Percentiles rank a stretch among this genome's conserved stretches.
phyloP scores from a whole-genome alignment of 1,140 invertebrate species.

The Drosophila sp. region DNA sequence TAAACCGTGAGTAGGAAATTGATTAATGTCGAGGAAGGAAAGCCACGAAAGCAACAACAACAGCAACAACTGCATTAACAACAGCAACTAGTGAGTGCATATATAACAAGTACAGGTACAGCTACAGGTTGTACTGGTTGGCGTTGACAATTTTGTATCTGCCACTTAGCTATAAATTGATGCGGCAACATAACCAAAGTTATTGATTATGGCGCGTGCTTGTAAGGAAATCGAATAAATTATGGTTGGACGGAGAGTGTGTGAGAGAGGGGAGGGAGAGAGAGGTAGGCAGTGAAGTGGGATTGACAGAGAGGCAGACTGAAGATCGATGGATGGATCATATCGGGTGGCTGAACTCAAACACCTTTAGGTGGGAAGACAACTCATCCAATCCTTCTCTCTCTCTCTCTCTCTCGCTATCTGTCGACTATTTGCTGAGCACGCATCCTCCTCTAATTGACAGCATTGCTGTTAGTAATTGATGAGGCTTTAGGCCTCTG shows the following conservation, averaged over 20 bases:
- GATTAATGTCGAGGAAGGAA: conserved; percentile 12
- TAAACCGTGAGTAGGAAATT: conserved; percentile 28
- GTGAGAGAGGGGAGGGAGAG: not conserved
- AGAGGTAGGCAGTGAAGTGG: not conserved
- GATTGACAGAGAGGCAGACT: not conserved
- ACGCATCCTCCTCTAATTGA: conserved; percentile 61
- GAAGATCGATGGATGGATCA: conserved; percentile 50
- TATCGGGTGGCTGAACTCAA: conserved; percentile 56
- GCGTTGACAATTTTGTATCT: conserved; percentile 50
- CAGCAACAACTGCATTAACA: not conserved
- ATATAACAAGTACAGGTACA: not conserved
- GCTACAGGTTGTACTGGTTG: conserved; percentile 51
- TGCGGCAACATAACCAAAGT: conserved; percentile 34
- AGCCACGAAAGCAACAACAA: not conserved
- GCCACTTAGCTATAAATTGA: conserved; percentile 40
- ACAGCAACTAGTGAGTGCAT: not conserved
- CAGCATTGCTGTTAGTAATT: conserved; percentile 13
- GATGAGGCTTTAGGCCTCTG: conserved; percentile 28
- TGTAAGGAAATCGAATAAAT: conserved; percentile 75
- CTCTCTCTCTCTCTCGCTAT: conserved; percentile 1
- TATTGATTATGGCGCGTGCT: conserved; percentile 57
- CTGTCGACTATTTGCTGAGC: conserved; percentile 26
- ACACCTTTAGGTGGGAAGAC: not conserved
- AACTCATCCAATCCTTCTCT: not conserved
- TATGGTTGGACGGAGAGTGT: conserved; percentile 40